Conservation (phyloP, 1,140 invertebrate species). For the Stenopsyche tienmushanensis region DNA sequence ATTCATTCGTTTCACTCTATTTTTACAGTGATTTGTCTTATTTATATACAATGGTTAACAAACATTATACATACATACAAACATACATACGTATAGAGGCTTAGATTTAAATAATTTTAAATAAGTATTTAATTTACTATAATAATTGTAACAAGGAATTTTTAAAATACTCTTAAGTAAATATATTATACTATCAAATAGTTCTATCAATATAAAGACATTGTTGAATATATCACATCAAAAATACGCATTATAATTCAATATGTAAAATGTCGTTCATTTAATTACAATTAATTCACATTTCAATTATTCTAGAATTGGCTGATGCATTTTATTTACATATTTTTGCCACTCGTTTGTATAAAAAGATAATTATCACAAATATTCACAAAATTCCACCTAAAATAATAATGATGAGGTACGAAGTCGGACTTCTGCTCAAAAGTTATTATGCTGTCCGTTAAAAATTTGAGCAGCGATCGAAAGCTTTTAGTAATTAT, state of each 20-base stretch:
- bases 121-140: slow-evolving; percentile 13
- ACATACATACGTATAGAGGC: not conserved
- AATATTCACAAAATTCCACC: not conserved
- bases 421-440: too few relatives aligned
- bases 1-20: too few relatives aligned
- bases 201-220: slow-evolving; percentile 21
- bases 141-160: slow-evolving; percentile 25
- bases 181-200: slow-evolving; percentile 6
- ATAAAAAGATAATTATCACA: not conserved
- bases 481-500: too few relatives aligned
- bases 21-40: too few relatives aligned
- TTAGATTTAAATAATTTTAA: not conserved
- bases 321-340: not conserved
- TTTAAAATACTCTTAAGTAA: slow-evolving; percentile 1
- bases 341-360: not conserved
- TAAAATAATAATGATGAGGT: not conserved
- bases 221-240: slow-evolving; percentile 33
- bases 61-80: not conserved
- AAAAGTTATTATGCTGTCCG: too few relatives aligned
- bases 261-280: slow-evolving; percentile 13
- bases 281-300: slow-evolving; percentile 8
- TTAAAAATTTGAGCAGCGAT: too few relatives aligned
- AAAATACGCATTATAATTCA: slow-evolving; percentile 12
- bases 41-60: too few relatives aligned
- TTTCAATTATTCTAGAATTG: too few relatives aligned